Evolutionary conservation across 1,140 invertebrate species (phyloP).

Genomic region (Heliconius melpomene): DNA sequence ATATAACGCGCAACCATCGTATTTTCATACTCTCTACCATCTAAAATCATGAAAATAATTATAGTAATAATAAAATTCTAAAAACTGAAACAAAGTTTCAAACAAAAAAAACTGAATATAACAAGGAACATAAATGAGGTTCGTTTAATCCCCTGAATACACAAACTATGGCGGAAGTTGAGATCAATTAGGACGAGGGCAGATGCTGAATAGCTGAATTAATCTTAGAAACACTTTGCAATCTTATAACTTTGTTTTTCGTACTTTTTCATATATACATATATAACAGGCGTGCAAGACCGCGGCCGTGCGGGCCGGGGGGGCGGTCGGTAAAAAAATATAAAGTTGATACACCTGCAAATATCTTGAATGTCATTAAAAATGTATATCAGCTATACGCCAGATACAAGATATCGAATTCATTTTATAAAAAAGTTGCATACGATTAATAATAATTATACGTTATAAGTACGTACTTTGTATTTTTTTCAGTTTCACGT

Average conservation of each 20-base stretch:
- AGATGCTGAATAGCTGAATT: neutral
- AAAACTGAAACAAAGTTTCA: neutral
- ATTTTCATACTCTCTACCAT: too few relatives aligned
- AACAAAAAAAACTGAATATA: neutral
- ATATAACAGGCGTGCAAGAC: too few relatives aligned
- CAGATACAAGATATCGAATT: neutral
- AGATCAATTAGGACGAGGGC: constrained; percentile 1
- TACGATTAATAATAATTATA: too few relatives aligned
- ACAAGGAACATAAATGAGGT: neutral
- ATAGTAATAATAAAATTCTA: neutral
- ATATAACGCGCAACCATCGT: too few relatives aligned
- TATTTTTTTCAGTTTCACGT: too few relatives aligned
- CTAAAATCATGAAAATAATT: too few relatives aligned
- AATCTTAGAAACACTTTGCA: neutral
- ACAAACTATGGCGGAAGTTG: constrained; percentile 3
- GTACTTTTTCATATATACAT: neutral
- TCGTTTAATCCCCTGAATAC: constrained; percentile 1
- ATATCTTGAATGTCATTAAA: constrained; percentile 1
- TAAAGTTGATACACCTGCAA: neutral
- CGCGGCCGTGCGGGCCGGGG: too few relatives aligned
- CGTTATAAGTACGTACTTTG: too few relatives aligned
- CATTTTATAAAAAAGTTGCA: neutral
- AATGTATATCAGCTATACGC: neutral
- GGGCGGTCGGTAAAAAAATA: too few relatives aligned
- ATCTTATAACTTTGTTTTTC: neutral